Percentiles rank a stretch among this genome's conserved stretches.
Evolutionary conservation across 2,797 vertebrate species (phyloP).

Genomic region (Cuniculus paca): DNA sequence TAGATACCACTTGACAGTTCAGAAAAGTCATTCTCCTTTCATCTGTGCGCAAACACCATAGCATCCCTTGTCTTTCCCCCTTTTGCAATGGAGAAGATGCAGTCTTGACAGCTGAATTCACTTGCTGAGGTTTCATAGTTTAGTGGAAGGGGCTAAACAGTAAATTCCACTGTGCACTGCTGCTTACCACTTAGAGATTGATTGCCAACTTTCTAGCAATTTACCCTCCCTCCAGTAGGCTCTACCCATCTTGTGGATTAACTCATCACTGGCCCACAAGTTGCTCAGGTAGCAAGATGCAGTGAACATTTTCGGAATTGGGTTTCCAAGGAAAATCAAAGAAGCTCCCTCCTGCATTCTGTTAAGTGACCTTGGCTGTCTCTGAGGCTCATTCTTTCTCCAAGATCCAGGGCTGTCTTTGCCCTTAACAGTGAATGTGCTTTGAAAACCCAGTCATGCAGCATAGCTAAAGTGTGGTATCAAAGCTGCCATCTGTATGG

Average conservation of each 20-base stretch:
- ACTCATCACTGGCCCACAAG: background rate
- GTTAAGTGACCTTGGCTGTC: background rate
- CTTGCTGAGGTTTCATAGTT: background rate
- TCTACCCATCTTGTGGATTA: background rate
- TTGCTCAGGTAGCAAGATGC: background rate
- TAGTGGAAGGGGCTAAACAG: background rate
- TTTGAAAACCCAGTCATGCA: background rate
- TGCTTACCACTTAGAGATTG: background rate
- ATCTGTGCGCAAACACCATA: background rate
- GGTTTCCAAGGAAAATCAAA: background rate
- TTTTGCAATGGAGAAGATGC: background rate
- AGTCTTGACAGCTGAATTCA: background rate
- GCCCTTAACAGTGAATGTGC: background rate
- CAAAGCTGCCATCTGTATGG: background rate
- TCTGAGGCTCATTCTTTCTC: background rate
- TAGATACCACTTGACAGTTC: background rate
- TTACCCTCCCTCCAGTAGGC: background rate
- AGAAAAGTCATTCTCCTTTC: constrained; percentile 47
- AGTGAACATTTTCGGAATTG: background rate
- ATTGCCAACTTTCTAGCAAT: background rate
- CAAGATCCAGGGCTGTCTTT: background rate
- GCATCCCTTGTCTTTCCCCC: background rate
- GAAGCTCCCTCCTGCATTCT: background rate
- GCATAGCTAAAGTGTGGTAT: background rate
- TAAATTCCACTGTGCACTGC: background rate